Base-by-base conservation (phyloP, 1,140 invertebrate species). In the Eupeodes corollae region DNA sequence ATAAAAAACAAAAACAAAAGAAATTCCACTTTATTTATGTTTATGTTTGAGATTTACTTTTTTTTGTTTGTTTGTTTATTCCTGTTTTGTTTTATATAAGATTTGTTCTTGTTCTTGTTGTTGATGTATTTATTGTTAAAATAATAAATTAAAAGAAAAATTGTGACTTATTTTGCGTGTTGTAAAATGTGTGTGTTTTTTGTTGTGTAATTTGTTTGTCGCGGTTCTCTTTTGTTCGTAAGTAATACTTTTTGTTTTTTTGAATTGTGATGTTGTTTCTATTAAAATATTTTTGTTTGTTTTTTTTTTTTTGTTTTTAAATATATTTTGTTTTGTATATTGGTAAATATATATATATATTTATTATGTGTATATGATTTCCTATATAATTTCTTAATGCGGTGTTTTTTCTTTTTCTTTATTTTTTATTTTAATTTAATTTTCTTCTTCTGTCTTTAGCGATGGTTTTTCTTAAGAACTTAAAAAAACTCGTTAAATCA, bases 351-450 rank as follows among this genome's bases (percentile, higher is more conserved):
- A 46, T 47, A 42, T 52, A 45, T 53, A 37, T 51, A n/a, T 47
- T 55, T 48, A 51, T 48, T 43, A 52, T 49, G 51, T 52, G 48
- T 51, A 43, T 48, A 44, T 46, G 18, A 19, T 26, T 44, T 26
- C 18, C 14, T 21, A n/a, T 34, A 33, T 34, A n/a, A 16, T n/a
- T 45, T 18, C 15, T 34, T 45, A 33, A 19, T 33, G 19, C 19
- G 33, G 5, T 14, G 19, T 34, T 35, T 45, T 15, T 45, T 34
- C n/a, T 45, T 33, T 19, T 18, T 35, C 6, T 45, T 34, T 18
- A n/a, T 41, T 19, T 41, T 16, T 5, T 2, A 41, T 3, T 41
- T 41, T 41, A 6, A 21, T 6, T 40, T 40, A 18, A 40, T 40
- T 40, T 8, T 16, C 18, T 19, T 41, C 16, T 12, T 12, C 40